These are phyloP conservation scores for Bombyx mandarina DNA, from an alignment of 1,140 invertebrate species.

Conservation along the genomic window DNA sequence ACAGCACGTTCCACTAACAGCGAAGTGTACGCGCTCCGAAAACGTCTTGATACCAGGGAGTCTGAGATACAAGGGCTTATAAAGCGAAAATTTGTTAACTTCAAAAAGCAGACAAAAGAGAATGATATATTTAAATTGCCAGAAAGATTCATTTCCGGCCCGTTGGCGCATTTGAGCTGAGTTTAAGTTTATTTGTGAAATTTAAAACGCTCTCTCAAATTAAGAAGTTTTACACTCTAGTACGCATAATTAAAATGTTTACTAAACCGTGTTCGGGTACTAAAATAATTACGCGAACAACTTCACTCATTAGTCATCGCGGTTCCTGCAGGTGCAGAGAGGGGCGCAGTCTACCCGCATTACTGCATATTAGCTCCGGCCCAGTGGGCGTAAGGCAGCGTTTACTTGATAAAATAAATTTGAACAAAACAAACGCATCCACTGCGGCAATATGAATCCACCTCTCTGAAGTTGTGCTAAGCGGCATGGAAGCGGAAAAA, in stretches of 20 bases:
- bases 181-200: too few relatives aligned
- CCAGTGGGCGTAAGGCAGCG: constrained; percentile 55
- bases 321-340: constrained; percentile 20
- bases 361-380: constrained; percentile 48
- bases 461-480: constrained; percentile 64
- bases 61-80: too few relatives aligned
- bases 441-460: constrained; percentile 64
- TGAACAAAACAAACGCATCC: constrained; percentile 66
- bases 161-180: too few relatives aligned
- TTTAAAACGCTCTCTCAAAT: too few relatives aligned
- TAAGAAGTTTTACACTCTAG: constrained; percentile 2
- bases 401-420: constrained; percentile 71
- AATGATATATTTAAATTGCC: too few relatives aligned
- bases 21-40: too few relatives aligned
- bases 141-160: too few relatives aligned
- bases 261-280: constrained; percentile 24
- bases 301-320: constrained; percentile 51
- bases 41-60: too few relatives aligned
- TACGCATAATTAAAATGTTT: constrained; percentile 30
- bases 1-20: too few relatives aligned
- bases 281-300: constrained; percentile 59
- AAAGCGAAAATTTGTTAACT: too few relatives aligned
- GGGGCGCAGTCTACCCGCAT: constrained; percentile 39
- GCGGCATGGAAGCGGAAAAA: constrained; percentile 66
- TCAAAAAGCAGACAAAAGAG: too few relatives aligned